Evolutionary conservation across 2,797 vertebrate genomes (phyloP).

Genomic region (Acrossocheilus wenchowensis): DNA sequence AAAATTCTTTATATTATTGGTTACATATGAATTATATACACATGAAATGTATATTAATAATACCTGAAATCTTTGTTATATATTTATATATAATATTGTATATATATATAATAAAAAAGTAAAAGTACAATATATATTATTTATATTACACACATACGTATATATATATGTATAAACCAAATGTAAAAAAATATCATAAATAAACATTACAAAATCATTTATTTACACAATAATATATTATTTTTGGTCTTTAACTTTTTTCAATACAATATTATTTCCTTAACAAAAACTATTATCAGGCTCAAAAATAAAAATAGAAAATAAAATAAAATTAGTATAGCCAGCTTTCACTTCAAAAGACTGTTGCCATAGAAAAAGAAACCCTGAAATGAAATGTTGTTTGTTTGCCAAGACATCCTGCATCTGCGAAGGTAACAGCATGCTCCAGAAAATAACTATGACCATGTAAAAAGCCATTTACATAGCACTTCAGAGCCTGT

Average conservation of each 20-base stretch:
- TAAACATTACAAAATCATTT: not conserved
- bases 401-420: slow-evolving; percentile 34
- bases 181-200: not conserved
- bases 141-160: not conserved
- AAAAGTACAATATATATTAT: not conserved
- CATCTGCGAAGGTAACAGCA: slow-evolving; percentile 45
- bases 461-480: slow-evolving; percentile 33
- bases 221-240: not conserved
- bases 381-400: slow-evolving; percentile 24
- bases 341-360: slow-evolving; percentile 32
- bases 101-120: not conserved
- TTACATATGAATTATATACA: slow-evolving; percentile 2
- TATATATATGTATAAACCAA: not conserved
- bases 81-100: not conserved
- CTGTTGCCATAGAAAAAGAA: slow-evolving; percentile 32
- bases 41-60: not conserved
- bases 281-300: not conserved
- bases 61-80: not conserved
- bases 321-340: not conserved
- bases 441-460: slow-evolving; percentile 33
- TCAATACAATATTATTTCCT: not conserved
- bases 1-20: not conserved
- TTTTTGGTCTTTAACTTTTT: not conserved
- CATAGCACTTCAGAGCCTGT: not conserved
- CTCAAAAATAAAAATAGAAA: no score